Evolutionary conservation across 2,888 invertebrate genomes (phyloP).

Genomic region (Spilosoma lubricipeda): DNA sequence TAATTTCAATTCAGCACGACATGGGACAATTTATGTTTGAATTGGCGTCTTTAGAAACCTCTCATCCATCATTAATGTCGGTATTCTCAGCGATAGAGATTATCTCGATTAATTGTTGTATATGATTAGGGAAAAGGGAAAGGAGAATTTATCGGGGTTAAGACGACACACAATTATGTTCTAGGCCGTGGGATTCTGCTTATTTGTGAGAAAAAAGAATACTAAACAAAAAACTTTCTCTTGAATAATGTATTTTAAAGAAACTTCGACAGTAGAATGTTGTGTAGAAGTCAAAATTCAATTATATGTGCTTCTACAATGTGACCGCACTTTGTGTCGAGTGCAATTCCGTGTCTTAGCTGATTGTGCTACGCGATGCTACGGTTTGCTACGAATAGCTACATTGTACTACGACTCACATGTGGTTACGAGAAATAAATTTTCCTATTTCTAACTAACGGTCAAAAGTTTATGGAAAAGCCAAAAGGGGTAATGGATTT

Average conservation of each 20-base stretch:
- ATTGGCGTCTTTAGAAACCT: neutral
- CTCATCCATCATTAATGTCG: neutral
- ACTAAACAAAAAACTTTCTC: neutral
- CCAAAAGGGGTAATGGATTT: too few relatives aligned
- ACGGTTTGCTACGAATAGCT: slow-evolving; percentile 11
- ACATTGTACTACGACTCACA: neutral
- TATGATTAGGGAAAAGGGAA: neutral
- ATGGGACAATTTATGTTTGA: neutral
- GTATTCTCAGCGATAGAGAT: neutral
- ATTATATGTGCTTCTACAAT: slow-evolving; percentile 13
- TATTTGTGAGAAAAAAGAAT: neutral
- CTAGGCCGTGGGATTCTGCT: neutral
- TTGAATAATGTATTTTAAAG: neutral
- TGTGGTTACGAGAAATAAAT: neutral
- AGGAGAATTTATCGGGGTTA: neutral
- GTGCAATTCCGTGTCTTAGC: slow-evolving; percentile 20
- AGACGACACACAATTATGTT: neutral
- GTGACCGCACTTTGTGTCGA: slow-evolving; percentile 7
- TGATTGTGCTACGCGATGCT: slow-evolving; percentile 18
- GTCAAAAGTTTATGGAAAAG: too few relatives aligned
- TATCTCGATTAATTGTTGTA: neutral
- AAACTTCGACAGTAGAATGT: slow-evolving; percentile 1
- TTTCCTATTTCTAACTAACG: neutral
- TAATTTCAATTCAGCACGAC: too few relatives aligned
- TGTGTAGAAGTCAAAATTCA: slow-evolving; percentile 5